Evolutionary conservation across 1,140 invertebrate genomes (phyloP).

Genomic region (Thalassaphorura encarpata): DNA sequence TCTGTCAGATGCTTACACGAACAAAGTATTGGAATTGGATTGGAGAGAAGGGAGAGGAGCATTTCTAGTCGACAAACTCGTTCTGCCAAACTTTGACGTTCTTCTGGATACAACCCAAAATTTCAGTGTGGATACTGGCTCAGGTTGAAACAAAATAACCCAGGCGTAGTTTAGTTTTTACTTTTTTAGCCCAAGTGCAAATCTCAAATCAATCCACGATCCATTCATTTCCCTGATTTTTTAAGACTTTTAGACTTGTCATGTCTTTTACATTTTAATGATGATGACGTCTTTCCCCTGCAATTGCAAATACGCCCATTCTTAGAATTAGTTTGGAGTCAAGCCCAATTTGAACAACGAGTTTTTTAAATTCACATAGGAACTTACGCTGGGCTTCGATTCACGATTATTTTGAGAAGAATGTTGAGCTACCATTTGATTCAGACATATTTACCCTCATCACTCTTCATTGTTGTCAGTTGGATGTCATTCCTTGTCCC

Average conservation of each 20-base stretch:
- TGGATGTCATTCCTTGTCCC: constrained; percentile 47
- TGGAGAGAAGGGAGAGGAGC: constrained; percentile 29
- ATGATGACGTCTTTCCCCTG: neutral
- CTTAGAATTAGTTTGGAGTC: too few species aligned
- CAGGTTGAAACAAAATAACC: constrained; percentile 10
- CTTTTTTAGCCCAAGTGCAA: too few species aligned
- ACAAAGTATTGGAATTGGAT: constrained; percentile 22
- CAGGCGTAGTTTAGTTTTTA: too few species aligned
- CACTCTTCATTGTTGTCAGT: constrained; percentile 53
- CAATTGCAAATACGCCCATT: too few species aligned
- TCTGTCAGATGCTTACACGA: constrained; percentile 27
- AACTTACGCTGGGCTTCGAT: constrained; percentile 27
- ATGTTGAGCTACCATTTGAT: constrained; percentile 49
- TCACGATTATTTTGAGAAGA: constrained; percentile 44
- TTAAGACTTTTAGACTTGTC: neutral
- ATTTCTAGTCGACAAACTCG: constrained; percentile 21
- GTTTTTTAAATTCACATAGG: constrained; percentile 7
- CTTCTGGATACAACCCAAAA: constrained; percentile 27
- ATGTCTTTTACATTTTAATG: neutral
- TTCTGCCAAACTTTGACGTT: constrained; percentile 32
- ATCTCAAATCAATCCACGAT: too few species aligned
- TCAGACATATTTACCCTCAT: constrained; percentile 51
- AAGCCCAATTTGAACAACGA: too few species aligned
- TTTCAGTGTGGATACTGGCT: constrained; percentile 24
- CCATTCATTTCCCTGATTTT: too few species aligned